Conservation (phyloP, 2,888 invertebrate species). For the Athetis lepigone region DNA sequence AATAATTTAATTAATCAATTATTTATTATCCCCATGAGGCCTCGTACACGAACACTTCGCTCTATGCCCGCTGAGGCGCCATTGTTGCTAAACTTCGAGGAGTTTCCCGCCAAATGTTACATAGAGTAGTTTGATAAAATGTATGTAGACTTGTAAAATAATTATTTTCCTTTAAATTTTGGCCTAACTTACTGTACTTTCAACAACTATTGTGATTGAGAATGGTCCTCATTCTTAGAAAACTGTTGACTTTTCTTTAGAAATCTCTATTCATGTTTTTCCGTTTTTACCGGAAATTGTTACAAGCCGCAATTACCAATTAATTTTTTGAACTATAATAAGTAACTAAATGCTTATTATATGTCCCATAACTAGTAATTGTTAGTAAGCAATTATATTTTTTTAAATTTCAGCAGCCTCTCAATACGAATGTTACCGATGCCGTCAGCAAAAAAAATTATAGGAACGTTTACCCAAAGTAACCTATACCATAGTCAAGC, state of each 20-base stretch:
- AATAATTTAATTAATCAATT: conserved; percentile 67
- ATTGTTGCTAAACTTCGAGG: conserved; percentile 49
- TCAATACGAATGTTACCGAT: not conserved
- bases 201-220: too few relatives aligned
- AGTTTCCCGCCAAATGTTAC: conserved; percentile 61
- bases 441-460: conserved; percentile 14
- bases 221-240: too few relatives aligned
- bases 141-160: not conserved
- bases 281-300: too few relatives aligned
- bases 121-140: conserved; percentile 4
- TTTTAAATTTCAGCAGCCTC: not conserved
- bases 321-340: too few relatives aligned
- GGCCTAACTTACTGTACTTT: too few relatives aligned
- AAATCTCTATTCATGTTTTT: too few relatives aligned
- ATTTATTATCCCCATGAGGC: conserved; percentile 61
- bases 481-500: conserved; percentile 10
- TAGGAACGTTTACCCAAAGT: conserved; percentile 1
- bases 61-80: conserved; percentile 58
- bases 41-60: conserved; percentile 43
- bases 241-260: too few relatives aligned
- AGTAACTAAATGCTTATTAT: too few relatives aligned
- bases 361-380: too few relatives aligned
- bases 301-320: too few relatives aligned
- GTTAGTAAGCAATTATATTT: not conserved
- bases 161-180: not conserved